A percentile compares a stretch with the other conserved stretches of the same genome.
Conservation (phyloP, 2,797 vertebrate genomes). For the Menidia menidia region DNA sequence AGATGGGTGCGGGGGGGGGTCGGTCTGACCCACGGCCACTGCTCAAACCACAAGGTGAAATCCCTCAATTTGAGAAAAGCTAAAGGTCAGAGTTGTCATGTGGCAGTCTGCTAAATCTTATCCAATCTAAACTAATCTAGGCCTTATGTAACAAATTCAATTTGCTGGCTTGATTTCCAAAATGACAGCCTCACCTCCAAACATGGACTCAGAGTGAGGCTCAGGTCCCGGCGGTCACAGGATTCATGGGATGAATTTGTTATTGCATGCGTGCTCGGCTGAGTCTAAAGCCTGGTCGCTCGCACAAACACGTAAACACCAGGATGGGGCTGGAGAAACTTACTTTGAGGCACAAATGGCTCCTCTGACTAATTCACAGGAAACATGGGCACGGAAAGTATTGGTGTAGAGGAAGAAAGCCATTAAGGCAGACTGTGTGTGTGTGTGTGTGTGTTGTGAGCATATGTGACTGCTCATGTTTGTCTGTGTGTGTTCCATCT, state of each 20-base stretch:
- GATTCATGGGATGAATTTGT: slow-evolving; percentile 14
- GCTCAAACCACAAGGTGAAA: slow-evolving; percentile 8
- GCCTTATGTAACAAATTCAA: slow-evolving; percentile 38
- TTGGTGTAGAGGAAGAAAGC: slow-evolving; percentile 58
- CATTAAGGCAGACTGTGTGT: slow-evolving; percentile 34
- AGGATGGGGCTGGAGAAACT: slow-evolving; percentile 42
- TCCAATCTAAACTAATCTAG: slow-evolving; percentile 36
- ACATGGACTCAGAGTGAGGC: slow-evolving; percentile 8
- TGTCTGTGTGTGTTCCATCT: slow-evolving; percentile 37
- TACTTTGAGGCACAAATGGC: slow-evolving; percentile 51
- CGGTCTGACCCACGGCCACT: background rate
- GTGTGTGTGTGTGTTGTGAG: slow-evolving; percentile 13
- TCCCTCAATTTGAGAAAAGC: slow-evolving; percentile 34
- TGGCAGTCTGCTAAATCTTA: slow-evolving; percentile 30
- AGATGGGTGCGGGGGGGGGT: slow-evolving; percentile 4
- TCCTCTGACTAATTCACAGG: slow-evolving; percentile 62
- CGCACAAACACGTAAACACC: slow-evolving; percentile 44
- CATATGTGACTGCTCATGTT: slow-evolving; percentile 34
- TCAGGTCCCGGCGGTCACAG: slow-evolving; percentile 12
- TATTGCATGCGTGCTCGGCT: slow-evolving; percentile 9
- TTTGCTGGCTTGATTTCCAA: slow-evolving; percentile 23
- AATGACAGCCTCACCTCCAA: slow-evolving; percentile 27
- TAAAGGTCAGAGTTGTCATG: slow-evolving; percentile 56
- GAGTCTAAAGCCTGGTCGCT: slow-evolving; percentile 22
- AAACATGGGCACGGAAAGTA: slow-evolving; percentile 68